Evolutionary conservation across 2,888 invertebrate genomes (phyloP).

Genomic region (Spialia ferax): DNA sequence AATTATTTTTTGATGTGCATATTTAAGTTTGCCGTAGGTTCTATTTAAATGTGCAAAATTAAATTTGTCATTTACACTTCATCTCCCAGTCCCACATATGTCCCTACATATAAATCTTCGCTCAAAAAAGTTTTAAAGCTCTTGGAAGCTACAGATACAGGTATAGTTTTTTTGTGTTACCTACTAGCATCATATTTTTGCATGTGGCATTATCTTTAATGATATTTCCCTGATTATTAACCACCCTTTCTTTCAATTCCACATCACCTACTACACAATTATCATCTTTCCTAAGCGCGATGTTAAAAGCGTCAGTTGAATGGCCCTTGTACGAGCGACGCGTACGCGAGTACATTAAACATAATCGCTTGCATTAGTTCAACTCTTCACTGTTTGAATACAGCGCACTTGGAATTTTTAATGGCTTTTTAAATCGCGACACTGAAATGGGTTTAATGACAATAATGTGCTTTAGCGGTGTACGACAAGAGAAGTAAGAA

Average conservation of each 20-base stretch:
- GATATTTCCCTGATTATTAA: background rate
- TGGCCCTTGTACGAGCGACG: conserved; percentile 17
- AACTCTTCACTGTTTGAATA: conserved; percentile 30
- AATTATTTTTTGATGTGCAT: no score
- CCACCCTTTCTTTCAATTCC: no score
- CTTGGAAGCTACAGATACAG: no score
- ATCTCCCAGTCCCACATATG: no score
- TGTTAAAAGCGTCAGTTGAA: conserved; percentile 19
- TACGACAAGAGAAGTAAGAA: background rate
- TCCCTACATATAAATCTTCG: no score
- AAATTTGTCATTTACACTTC: no score
- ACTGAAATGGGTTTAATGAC: conserved; percentile 29
- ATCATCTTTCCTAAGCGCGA: background rate
- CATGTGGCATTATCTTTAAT: no score
- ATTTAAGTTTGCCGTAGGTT: no score
- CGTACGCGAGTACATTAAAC: conserved; percentile 26
- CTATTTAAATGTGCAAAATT: no score
- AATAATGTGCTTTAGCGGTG: conserved; percentile 20
- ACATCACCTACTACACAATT: background rate
- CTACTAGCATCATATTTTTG: no score
- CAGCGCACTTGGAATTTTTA: conserved; percentile 29
- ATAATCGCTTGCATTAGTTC: conserved; percentile 36
- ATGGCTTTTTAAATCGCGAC: conserved; percentile 34
- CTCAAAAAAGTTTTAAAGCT: no score
- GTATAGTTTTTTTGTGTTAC: no score